Conservation (phyloP, 2,113 vertebrate species). For the Acrocephalus arundinaceus region DNA sequence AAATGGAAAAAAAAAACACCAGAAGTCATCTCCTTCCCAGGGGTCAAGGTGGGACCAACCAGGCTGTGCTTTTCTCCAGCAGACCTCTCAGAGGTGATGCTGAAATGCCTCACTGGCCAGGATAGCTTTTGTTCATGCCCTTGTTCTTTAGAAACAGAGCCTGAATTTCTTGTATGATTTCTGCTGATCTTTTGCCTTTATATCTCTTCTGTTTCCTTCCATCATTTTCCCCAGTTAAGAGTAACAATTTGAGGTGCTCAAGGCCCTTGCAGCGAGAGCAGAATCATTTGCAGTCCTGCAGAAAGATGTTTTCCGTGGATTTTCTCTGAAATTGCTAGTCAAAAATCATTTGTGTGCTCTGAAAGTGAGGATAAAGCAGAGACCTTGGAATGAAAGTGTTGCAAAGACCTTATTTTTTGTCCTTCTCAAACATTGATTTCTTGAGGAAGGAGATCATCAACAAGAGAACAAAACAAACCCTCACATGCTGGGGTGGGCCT, state of each 20-base stretch:
- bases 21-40: not conserved
- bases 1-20: not conserved
- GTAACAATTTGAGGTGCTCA: not conserved
- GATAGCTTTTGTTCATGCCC: not conserved
- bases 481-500: constrained; percentile 6
- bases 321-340: not conserved
- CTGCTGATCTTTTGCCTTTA: not conserved
- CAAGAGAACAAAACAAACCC: not conserved
- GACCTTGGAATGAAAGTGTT: not conserved
- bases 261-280: not conserved
- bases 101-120: not conserved
- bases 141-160: not conserved
- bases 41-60: not conserved
- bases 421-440: not conserved
- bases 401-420: not conserved
- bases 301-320: not conserved
- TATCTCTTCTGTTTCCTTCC: not conserved
- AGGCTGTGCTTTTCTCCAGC: not conserved
- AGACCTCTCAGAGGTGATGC: not conserved
- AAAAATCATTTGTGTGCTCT: not conserved
- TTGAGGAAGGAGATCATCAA: constrained; percentile 1
- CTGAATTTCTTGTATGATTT: not conserved
- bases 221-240: not conserved
- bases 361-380: not conserved
- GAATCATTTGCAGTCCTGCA: not conserved